These are phyloP conservation scores for Acrocephalus scirpaceus DNA, from an alignment of 2,797 vertebrate genomes.

Conservation along the genomic window DNA sequence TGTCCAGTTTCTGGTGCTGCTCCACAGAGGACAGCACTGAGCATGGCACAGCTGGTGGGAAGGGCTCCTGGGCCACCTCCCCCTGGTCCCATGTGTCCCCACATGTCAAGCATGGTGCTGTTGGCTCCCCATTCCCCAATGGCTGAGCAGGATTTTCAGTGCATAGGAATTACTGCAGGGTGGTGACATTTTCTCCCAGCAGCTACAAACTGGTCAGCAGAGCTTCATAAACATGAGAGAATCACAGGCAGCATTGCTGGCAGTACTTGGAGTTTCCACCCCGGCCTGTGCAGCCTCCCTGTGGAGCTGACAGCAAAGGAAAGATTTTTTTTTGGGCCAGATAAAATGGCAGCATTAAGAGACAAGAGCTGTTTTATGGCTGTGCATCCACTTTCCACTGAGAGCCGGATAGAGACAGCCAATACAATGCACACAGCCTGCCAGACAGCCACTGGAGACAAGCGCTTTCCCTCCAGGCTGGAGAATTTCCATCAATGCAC, in stretches of 20 bases:
- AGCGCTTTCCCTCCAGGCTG: slow-evolving; percentile 2
- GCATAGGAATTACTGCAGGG: not conserved
- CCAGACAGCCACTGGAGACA: slow-evolving; percentile 39
- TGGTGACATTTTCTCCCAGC: not conserved
- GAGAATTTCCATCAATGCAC: not conserved
- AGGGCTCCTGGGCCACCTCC: not conserved
- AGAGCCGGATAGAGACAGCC: not conserved
- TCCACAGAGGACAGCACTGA: not conserved
- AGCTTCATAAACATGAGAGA: not conserved
- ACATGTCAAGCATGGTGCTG: fast-evolving
- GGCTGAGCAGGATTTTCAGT: not conserved
- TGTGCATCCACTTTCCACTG: slow-evolving; percentile 23
- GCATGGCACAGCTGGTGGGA: not conserved
- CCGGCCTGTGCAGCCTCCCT: slow-evolving; percentile 4
- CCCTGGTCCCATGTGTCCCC: not conserved
- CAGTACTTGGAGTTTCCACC: slow-evolving; percentile 36
- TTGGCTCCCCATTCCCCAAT: fast-evolving
- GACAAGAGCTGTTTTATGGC: slow-evolving; percentile 43
- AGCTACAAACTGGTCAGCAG: not conserved
- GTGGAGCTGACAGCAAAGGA: slow-evolving; percentile 45
- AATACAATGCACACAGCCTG: not conserved
- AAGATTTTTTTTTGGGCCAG: slow-evolving; percentile 18
- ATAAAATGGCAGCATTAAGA: slow-evolving; percentile 34
- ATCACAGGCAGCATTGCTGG: slow-evolving; percentile 16
- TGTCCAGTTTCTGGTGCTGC: not conserved